phyloP scores from a whole-genome alignment of 2,888 invertebrate genomes.

The Choreutis nemorana region DNA sequence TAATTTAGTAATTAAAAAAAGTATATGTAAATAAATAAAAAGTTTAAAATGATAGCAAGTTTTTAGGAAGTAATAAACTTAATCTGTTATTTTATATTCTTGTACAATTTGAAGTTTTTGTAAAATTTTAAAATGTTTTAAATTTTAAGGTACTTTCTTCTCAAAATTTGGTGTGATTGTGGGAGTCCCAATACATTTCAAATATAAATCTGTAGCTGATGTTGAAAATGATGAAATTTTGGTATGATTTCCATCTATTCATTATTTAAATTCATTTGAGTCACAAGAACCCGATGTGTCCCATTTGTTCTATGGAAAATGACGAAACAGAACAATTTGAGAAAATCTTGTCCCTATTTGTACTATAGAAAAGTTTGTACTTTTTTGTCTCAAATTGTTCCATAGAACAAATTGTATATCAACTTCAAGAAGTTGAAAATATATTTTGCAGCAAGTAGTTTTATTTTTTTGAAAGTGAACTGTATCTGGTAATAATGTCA shows the following conservation, averaged over 20 bases:
- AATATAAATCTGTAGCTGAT: conserved; percentile 60
- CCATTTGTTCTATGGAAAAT: not conserved
- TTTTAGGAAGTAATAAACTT: no score
- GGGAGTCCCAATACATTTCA: conserved; percentile 79
- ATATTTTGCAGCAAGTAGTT: no score
- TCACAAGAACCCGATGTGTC: not conserved
- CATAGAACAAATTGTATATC: no score
- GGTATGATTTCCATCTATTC: conserved; percentile 23
- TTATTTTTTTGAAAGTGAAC: no score
- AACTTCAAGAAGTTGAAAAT: no score
- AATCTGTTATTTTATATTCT: not conserved
- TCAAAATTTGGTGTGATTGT: conserved; percentile 70
- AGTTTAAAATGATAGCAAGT: conserved; percentile 1
- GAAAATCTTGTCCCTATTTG: not conserved
- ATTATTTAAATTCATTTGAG: not conserved
- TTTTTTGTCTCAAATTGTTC: no score
- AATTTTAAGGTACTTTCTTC: conserved; percentile 49
- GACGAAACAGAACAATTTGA: not conserved
- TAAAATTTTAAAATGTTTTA: conserved; percentile 1
- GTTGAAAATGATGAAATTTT: conserved; percentile 67
- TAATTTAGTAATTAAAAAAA: not conserved
- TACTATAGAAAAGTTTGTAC: not conserved
- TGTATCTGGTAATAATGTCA: no score
- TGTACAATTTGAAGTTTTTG: not conserved
- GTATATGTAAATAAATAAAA: conserved; percentile 1